Percentiles rank a stretch among this genome's conserved stretches.
Conservation (phyloP, 2,888 invertebrate genomes). For the Sesamia inferens region DNA sequence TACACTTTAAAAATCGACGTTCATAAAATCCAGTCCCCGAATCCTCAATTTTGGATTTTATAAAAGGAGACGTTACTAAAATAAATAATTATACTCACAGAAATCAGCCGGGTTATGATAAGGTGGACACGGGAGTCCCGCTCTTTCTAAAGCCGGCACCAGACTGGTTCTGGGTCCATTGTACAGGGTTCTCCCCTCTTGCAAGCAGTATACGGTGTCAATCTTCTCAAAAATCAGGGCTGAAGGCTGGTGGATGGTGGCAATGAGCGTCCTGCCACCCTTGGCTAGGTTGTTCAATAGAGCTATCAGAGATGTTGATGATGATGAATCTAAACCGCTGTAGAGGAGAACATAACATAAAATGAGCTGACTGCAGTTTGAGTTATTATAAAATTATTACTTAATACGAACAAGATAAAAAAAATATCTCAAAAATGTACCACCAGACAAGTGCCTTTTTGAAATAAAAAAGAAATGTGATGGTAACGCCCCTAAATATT, state of each 20-base stretch:
- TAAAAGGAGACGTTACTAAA: neutral
- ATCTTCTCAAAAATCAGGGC: constrained; percentile 98
- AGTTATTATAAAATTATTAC: neutral
- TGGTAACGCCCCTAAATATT: no score
- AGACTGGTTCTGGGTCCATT: constrained; percentile 93
- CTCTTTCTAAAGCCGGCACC: constrained; percentile 93
- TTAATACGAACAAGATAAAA: no score
- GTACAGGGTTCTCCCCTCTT: constrained; percentile 95
- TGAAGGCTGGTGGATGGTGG: constrained; percentile 98
- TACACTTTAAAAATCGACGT: no score
- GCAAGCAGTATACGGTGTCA: constrained; percentile 96
- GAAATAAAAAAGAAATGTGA: neutral
- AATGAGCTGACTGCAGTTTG: neutral
- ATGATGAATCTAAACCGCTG: constrained; percentile 97
- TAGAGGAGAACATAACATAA: neutral
- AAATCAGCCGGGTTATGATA: constrained; percentile 99
- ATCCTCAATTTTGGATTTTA: neutral
- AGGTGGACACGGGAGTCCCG: constrained; percentile 95
- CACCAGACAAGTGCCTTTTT: neutral
- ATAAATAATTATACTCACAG: constrained; percentile 90
- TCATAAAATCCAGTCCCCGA: neutral
- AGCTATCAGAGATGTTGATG: constrained; percentile 95
- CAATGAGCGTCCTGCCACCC: constrained; percentile 96
- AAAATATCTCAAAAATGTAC: neutral
- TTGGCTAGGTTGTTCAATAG: constrained; percentile 94